Evolutionary conservation across 2,888 invertebrate genomes (phyloP).

Genomic region (Mesoligia furuncula): DNA sequence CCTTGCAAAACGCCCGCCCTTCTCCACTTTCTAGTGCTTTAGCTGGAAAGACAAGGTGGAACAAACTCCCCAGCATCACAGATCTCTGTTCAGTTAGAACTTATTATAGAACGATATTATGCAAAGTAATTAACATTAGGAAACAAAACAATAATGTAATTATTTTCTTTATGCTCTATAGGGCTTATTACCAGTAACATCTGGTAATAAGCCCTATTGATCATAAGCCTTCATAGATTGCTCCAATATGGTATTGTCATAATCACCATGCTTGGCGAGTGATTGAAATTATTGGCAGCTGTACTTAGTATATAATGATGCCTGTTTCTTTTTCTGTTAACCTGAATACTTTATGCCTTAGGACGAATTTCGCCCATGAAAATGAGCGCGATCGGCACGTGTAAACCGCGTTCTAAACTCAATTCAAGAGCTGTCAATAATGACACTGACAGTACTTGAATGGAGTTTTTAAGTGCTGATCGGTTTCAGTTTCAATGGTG

Average conservation of each 20-base stretch:
- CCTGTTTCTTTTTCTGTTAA: slow-evolving; percentile 14
- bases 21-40: neutral
- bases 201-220: neutral
- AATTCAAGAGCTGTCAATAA: neutral
- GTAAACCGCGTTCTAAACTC: neutral
- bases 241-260: slow-evolving; percentile 21
- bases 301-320: slow-evolving; percentile 4
- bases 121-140: neutral
- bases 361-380: neutral
- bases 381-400: neutral
- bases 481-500: neutral
- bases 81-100: neutral
- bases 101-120: neutral
- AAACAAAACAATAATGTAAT: neutral
- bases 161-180: neutral
- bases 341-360: neutral
- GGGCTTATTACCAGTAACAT: neutral
- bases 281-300: slow-evolving; percentile 16
- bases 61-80: neutral
- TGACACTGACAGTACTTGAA: neutral
- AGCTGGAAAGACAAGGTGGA: neutral
- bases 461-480: neutral
- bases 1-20: neutral
- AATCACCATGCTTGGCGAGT: slow-evolving; percentile 42
- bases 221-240: slow-evolving; percentile 1